Conservation (phyloP, 2,888 invertebrate species). For the Anodontia alba region DNA sequence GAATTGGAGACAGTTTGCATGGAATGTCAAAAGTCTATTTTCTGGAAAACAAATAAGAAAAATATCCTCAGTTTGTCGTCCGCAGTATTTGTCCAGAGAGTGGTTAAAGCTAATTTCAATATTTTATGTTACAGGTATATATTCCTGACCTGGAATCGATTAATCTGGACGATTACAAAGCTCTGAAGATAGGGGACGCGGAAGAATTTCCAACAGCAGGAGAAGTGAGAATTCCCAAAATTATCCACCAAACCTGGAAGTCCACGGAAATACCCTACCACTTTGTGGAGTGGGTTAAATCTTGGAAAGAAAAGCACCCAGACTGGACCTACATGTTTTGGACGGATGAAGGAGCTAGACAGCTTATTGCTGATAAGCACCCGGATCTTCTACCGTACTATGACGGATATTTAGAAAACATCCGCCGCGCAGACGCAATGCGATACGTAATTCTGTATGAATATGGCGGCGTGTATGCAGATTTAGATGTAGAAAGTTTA, state of each 20-base stretch:
- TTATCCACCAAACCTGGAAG: conserved; percentile 81
- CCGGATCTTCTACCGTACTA: conserved; percentile 72
- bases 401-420: conserved; percentile 76
- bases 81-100: too few species aligned
- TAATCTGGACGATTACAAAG: conserved; percentile 31
- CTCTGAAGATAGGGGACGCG: conserved; percentile 38
- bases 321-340: conserved; percentile 83
- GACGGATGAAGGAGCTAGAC: conserved; percentile 80
- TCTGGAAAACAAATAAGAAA: too few species aligned
- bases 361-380: conserved; percentile 76
- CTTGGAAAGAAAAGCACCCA: conserved; percentile 79
- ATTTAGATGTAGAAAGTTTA: conserved; percentile 81
- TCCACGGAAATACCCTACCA: conserved; percentile 68
- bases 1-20: too few species aligned
- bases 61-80: too few species aligned
- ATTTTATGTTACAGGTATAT: too few species aligned
- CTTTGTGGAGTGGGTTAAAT: conserved; percentile 75
- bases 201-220: conserved; percentile 50
- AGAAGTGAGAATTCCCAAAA: conserved; percentile 46
- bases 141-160: conserved; percentile 36
- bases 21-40: too few species aligned
- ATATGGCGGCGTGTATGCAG: conserved; percentile 83
- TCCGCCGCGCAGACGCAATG: conserved; percentile 80
- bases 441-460: conserved; percentile 81
- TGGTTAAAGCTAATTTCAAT: too few species aligned